Evolutionary conservation across 2,113 vertebrate species (phyloP).

Genomic region (Hyla sarda): DNA sequence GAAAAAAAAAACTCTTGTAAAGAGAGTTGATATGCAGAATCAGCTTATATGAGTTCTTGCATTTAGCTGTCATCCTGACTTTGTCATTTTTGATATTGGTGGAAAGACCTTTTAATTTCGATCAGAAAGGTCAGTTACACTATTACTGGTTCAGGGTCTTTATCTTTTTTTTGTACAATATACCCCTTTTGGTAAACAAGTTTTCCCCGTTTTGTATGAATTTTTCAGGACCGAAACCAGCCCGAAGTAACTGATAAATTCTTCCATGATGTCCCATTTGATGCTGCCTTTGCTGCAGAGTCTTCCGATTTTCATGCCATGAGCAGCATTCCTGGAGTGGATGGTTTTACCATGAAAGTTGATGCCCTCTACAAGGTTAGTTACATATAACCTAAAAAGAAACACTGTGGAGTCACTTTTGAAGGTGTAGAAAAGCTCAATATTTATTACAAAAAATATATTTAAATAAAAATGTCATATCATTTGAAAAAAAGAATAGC

Average conservation of each 20-base stretch:
- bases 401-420: no score
- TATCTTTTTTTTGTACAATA: neutral
- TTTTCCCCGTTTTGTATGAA: neutral
- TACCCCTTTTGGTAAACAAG: neutral
- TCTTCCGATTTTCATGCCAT: slow-evolving; percentile 81
- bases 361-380: slow-evolving; percentile 95
- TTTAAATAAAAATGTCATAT: no score
- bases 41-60: no score
- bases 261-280: slow-evolving; percentile 95
- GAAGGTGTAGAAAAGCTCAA: no score
- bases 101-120: no score
- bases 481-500: no score
- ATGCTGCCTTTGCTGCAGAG: slow-evolving; percentile 89
- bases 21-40: no score
- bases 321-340: slow-evolving; percentile 88
- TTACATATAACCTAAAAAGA: no score
- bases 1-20: neutral
- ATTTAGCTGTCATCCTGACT: no score
- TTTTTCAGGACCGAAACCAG: slow-evolving; percentile 88
- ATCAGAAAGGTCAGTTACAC: no score
- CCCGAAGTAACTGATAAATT: slow-evolving; percentile 88
- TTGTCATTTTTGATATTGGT: no score
- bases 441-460: no score
- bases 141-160: neutral
- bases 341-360: slow-evolving; percentile 95